Conservation (phyloP, 1,140 invertebrate species). For the Agrilus planipennis region DNA sequence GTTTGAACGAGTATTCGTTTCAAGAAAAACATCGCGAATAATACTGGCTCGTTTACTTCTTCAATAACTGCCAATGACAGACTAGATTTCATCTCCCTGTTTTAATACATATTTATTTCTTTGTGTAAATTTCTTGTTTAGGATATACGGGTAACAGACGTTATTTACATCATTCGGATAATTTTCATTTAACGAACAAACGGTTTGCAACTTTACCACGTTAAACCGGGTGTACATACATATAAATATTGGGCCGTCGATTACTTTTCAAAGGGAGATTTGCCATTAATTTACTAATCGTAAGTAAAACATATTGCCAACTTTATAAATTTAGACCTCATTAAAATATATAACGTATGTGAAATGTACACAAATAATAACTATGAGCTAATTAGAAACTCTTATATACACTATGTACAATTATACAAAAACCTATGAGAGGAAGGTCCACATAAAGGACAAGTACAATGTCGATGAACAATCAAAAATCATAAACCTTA, state of each 20-base stretch:
- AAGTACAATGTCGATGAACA: conserved; percentile 27
- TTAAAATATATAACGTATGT: conserved; percentile 32
- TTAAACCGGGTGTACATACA: conserved; percentile 1
- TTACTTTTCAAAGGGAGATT: too few species aligned
- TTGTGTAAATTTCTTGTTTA: too few species aligned
- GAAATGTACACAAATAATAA: conserved; percentile 28
- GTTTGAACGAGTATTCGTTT: conserved; percentile 23
- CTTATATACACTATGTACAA: conserved; percentile 33
- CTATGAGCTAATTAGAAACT: conserved; percentile 27
- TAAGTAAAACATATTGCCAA: conserved; percentile 32
- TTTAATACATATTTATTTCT: too few species aligned
- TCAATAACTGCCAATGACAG: conserved; percentile 23
- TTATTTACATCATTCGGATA: too few species aligned
- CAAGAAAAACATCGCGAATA: conserved; percentile 10
- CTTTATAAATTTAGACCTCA: conserved; percentile 30
- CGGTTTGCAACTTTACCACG: neutral
- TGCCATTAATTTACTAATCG: too few species aligned
- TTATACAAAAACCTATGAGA: conserved; percentile 26
- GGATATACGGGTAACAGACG: too few species aligned
- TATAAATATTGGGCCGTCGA: too few species aligned
- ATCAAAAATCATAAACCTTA: conserved; percentile 12
- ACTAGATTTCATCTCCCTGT: conserved; percentile 30
- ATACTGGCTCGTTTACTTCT: conserved; percentile 32
- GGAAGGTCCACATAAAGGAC: conserved; percentile 29
- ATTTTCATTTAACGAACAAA: neutral